These are phyloP conservation scores for Notolabrus celidotus DNA, from an alignment of 2,797 vertebrate genomes.

Conservation along the genomic window DNA sequence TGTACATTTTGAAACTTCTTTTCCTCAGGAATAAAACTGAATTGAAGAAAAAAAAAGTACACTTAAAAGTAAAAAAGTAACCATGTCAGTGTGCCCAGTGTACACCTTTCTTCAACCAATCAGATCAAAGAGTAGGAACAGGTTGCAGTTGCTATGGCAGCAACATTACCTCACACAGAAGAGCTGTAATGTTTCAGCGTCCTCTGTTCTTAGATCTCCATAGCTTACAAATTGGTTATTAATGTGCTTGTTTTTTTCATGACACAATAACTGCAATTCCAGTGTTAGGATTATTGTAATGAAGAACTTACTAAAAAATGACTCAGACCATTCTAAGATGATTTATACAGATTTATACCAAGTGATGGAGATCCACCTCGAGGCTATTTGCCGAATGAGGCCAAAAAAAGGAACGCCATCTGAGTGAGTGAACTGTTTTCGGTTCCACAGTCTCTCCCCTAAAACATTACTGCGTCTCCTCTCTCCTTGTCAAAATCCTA, in stretches of 20 bases:
- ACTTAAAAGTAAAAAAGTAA: not conserved
- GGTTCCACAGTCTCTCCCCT: not conserved
- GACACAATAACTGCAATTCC: not conserved
- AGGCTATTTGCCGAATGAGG: not conserved
- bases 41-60: not conserved
- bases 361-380: not conserved
- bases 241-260: conserved; percentile 31
- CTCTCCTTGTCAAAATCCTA: conserved; percentile 18
- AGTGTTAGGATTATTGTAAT: too few relatives aligned
- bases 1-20: not conserved
- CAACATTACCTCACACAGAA: conserved; percentile 44
- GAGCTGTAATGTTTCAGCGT: conserved; percentile 30
- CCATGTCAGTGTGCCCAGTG: conserved; percentile 5
- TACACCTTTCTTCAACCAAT: conserved; percentile 38
- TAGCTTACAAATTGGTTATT: conserved; percentile 55
- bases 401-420: conserved; percentile 3
- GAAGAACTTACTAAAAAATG: not conserved
- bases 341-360: too few relatives aligned
- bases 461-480: conserved; percentile 10
- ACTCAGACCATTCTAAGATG: too few relatives aligned
- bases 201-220: conserved; percentile 42
- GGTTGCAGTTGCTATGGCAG: conserved; percentile 65
- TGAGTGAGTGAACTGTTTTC: conserved; percentile 9
- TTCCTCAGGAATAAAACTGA: not conserved
- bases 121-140: conserved; percentile 38